Conservation (phyloP, 2,888 invertebrate species). For the Unio pictorum region DNA sequence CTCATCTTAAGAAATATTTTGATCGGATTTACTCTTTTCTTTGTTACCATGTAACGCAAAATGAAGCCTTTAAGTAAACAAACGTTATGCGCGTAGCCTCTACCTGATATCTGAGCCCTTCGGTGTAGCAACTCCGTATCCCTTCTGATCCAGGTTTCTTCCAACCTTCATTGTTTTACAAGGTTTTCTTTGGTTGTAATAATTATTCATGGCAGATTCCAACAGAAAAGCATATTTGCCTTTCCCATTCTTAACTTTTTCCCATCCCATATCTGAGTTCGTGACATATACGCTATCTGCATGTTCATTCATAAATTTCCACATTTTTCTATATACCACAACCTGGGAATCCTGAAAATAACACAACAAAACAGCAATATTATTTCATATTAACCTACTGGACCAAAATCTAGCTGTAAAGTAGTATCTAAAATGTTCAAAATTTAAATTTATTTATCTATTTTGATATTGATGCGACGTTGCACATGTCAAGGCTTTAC, state of each 20-base stretch:
- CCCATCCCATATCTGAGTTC: constrained; percentile 86
- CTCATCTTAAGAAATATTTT: too few species aligned
- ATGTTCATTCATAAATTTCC: constrained; percentile 84
- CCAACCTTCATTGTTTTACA: constrained; percentile 78
- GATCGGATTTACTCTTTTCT: too few species aligned
- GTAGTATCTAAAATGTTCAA: background rate
- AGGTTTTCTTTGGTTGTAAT: constrained; percentile 89
- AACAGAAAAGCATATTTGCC: constrained; percentile 75
- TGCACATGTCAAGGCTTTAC: background rate
- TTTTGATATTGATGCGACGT: background rate
- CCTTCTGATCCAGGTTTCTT: constrained; percentile 84
- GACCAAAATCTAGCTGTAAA: too few species aligned
- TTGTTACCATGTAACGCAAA: too few species aligned
- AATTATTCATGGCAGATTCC: constrained; percentile 80
- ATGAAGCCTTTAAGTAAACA: too few species aligned
- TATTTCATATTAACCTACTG: too few species aligned
- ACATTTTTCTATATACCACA: constrained; percentile 90
- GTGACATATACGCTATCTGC: constrained; percentile 79
- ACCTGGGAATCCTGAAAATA: constrained; percentile 84
- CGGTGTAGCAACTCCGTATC: constrained; percentile 95
- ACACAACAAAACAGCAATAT: too few species aligned
- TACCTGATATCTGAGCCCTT: constrained; percentile 72
- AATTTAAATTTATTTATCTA: background rate
- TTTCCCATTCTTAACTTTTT: constrained; percentile 80
- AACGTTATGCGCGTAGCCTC: too few species aligned